Percentiles rank a stretch among this genome's conserved stretches.
These are phyloP conservation scores for Chirona hameri DNA, from an alignment of 2,888 invertebrate genomes.

Conservation along the genomic window DNA sequence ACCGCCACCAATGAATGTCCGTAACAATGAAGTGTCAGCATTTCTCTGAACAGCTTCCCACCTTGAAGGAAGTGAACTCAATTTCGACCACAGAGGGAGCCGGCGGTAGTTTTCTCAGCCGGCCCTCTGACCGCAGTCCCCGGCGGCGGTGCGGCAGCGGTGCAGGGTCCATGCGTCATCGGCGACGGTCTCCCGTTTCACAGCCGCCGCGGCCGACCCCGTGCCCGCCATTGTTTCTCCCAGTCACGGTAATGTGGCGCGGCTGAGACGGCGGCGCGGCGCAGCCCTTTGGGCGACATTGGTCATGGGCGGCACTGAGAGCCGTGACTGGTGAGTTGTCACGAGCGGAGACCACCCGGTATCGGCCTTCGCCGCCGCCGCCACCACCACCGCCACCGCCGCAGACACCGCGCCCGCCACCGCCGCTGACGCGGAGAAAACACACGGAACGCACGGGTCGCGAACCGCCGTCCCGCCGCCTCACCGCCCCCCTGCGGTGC, in stretches of 20 bases:
- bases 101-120: not conserved
- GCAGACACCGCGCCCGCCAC: no score
- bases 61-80: no score
- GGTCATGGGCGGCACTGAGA: not conserved
- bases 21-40: no score
- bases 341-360: conserved; percentile 8
- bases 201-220: not conserved
- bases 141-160: not conserved
- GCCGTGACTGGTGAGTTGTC: not conserved
- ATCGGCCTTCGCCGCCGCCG: no score
- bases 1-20: no score
- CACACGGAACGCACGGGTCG: not conserved
- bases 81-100: not conserved
- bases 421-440: no score
- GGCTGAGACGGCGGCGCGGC: not conserved
- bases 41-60: no score
- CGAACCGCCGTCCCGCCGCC: not conserved
- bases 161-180: not conserved
- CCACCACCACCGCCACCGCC: no score
- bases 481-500: no score
- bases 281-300: not conserved
- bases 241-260: not conserved
- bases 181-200: not conserved
- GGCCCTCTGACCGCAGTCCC: no score
- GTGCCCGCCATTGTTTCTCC: not conserved